Evolutionary conservation across 1,140 invertebrate species (phyloP), one percentile per base, ranked within the genome.

Genomic region (Zophobas morio): DNA sequence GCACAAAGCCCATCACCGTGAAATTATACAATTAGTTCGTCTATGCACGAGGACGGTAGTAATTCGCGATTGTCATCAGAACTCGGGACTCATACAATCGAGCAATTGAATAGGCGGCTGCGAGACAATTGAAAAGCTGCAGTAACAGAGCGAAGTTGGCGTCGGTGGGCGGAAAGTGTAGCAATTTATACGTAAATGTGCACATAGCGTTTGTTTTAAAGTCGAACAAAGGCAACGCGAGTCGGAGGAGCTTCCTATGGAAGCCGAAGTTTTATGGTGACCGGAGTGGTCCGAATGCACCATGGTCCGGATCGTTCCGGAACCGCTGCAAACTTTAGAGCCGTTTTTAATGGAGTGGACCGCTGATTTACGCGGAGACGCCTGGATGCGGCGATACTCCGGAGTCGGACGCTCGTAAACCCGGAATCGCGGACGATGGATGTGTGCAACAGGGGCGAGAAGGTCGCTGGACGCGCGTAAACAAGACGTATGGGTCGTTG

Each of bases 61-160:
- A 79, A 79, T 79, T 79, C 78, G 71, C 34, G 53, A 71, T 70
- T 71, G 78, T 75, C 77, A 77, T 77, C 77, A 76, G 74, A 54
- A 75, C 56, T 40, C 70, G 74, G 73, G 53, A 79, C 72, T 79
- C 74, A 63, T 70, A 79, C 78, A 79, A 79, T 79, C 78, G 74
- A 70, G 78, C 60, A 79, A 74, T 79, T 79, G 66, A 76, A 79
- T 79, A 76, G 78, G 74, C 74, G 66, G 66, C 74, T 71, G 54
- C 75, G 78, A 76, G 75, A 76, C 74, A 79, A 76, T 79, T 76
- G 78, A 79, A 79, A 71, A 76, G 78, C 47, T 79, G 74, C 78
- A 79, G 78, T 79, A 76, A 79, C 74, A 47, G 49, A 73, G 46
- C 71, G 54, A 73, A 73, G 71, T 73, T 73, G 71, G 71, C 71